Evolutionary conservation across 2,113 vertebrate species (phyloP).

Genomic region (Crotalus helleri): DNA sequence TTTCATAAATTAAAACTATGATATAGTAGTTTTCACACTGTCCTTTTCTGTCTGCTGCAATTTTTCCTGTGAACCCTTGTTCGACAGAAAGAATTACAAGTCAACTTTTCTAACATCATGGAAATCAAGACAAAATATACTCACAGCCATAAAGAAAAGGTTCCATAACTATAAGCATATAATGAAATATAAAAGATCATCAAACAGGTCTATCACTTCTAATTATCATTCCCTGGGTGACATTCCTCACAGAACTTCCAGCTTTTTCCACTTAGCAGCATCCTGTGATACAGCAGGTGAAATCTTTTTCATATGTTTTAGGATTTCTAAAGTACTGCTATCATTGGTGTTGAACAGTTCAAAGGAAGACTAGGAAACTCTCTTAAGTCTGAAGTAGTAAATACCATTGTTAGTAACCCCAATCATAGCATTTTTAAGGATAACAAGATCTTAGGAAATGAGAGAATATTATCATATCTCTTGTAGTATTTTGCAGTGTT

Average conservation of each 20-base stretch:
- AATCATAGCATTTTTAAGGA: background rate
- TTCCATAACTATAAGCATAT: background rate
- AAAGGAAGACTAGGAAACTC: background rate
- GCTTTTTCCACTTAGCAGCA: background rate
- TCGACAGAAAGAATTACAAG: background rate
- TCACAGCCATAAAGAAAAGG: background rate
- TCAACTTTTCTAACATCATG: background rate
- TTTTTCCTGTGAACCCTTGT: background rate
- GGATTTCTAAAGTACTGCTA: background rate
- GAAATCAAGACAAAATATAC: background rate
- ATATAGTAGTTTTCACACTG: background rate
- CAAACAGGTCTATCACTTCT: background rate
- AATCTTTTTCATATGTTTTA: background rate
- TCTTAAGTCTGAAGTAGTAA: background rate
- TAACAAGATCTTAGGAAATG: background rate
- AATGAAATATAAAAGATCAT: background rate
- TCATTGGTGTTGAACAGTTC: background rate
- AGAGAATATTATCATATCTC: background rate
- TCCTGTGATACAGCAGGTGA: background rate
- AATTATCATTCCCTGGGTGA: background rate
- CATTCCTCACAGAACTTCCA: background rate
- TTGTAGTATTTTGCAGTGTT: background rate
- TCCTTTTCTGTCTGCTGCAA: background rate
- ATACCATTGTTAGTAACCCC: background rate
- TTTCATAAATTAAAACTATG: background rate